Percentiles rank a stretch among this genome's conserved stretches.
Conservation (phyloP, 2,113 vertebrate genomes). For the Ranitomeya variabilis region DNA sequence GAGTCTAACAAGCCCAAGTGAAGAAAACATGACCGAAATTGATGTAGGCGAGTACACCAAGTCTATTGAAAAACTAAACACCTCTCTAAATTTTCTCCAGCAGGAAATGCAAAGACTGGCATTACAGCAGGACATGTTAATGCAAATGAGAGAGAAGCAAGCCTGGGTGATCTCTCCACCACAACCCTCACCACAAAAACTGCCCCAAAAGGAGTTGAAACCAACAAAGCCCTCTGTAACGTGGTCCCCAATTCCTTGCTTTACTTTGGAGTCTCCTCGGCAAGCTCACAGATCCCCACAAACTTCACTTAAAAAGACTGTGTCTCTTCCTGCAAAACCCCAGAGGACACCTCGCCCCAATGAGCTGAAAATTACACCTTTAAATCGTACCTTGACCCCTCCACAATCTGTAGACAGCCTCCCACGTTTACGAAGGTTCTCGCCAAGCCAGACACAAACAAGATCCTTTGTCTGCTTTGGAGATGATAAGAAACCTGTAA, state of each 20-base stretch:
- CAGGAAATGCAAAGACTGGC: constrained; percentile 95
- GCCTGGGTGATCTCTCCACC: constrained; percentile 88
- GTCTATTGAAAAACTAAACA: constrained; percentile 93
- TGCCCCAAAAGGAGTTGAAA: constrained; percentile 73
- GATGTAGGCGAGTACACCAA: constrained; percentile 91
- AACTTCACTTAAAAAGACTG: constrained; percentile 82
- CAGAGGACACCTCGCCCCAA: constrained; percentile 87
- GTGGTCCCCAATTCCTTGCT: constrained; percentile 71
- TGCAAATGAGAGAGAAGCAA: constrained; percentile 96
- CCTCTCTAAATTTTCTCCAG: constrained; percentile 89
- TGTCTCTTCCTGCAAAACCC: constrained; percentile 85
- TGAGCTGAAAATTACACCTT: constrained; percentile 90
- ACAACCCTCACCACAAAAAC: constrained; percentile 87
- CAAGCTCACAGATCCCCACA: constrained; percentile 85
- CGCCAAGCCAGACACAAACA: constrained; percentile 86
- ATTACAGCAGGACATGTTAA: constrained; percentile 94
- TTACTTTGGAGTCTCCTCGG: constrained; percentile 80
- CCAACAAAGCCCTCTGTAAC: constrained; percentile 77
- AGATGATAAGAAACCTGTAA: constrained; percentile 70
- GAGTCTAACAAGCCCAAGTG: constrained; percentile 73
- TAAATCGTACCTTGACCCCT: constrained; percentile 88
- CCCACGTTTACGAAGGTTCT: constrained; percentile 89
- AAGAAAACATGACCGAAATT: constrained; percentile 81
- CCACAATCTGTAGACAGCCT: constrained; percentile 95
- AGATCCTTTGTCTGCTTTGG: constrained; percentile 90